A percentile compares a stretch with the other conserved stretches of the same genome.
These are phyloP conservation scores for Pachydiplax longipennis DNA, from an alignment of 2,888 invertebrate species.

Conservation along the genomic window DNA sequence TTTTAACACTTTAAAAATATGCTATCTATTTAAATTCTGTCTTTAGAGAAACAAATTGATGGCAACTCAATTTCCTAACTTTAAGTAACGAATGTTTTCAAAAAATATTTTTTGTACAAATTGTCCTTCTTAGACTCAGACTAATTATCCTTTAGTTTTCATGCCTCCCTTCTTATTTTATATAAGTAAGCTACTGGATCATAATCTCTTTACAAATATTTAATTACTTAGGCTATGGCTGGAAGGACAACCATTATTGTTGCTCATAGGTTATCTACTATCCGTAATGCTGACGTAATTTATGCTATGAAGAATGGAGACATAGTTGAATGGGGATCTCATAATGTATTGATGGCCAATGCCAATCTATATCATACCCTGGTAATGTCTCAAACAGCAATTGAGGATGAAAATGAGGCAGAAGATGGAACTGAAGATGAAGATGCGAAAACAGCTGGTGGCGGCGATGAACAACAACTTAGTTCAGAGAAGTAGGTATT, in stretches of 20 bases:
- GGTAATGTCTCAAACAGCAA: constrained; percentile 53
- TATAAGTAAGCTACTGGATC: background rate
- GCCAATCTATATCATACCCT: constrained; percentile 55
- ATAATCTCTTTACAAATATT: background rate
- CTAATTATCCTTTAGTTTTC: background rate
- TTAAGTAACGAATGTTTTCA: no score
- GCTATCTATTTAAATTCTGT: no score
- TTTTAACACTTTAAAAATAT: no score
- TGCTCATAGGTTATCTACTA: constrained; percentile 60
- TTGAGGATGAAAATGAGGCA: constrained; percentile 48
- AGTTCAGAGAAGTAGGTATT: background rate
- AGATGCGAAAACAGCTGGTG: constrained; percentile 46
- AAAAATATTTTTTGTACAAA: no score
- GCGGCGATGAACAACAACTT: background rate
- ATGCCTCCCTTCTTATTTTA: background rate
- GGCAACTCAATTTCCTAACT: no score
- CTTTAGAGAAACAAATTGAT: no score
- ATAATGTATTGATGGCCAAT: constrained; percentile 55
- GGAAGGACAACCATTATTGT: constrained; percentile 63
- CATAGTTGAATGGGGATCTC: constrained; percentile 56
- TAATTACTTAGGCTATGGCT: constrained; percentile 55
- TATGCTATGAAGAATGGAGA: constrained; percentile 56
- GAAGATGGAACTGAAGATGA: constrained; percentile 50
- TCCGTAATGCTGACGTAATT: constrained; percentile 56
- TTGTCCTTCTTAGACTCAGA: no score